Evolutionary conservation across 2,888 invertebrate genomes (phyloP).

Genomic region (Leucozona laternaria): DNA sequence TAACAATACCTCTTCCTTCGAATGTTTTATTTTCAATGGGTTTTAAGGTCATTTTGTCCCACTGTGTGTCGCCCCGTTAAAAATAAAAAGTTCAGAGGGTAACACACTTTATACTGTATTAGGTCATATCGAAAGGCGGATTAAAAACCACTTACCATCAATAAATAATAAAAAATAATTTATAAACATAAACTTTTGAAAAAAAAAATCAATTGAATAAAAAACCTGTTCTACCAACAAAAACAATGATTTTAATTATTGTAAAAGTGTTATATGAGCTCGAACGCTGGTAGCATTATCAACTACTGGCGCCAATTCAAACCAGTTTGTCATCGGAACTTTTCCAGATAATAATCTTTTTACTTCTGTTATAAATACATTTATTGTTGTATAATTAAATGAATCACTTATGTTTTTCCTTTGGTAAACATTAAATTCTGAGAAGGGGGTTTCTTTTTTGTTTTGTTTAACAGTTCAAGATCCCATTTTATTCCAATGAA

Average conservation of each 20-base stretch:
- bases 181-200: background rate
- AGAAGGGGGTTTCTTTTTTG: background rate
- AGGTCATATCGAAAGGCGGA: constrained; percentile 9
- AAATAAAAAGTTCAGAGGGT: constrained; percentile 30
- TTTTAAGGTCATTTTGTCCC: background rate
- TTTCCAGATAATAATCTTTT: constrained; percentile 8
- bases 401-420: constrained; percentile 14
- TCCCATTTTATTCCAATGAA: background rate
- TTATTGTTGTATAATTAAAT: background rate
- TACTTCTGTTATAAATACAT: background rate
- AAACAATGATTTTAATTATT: constrained; percentile 1
- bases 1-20: no score
- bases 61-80: background rate
- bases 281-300: background rate
- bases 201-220: constrained; percentile 1
- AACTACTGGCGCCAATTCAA: constrained; percentile 36
- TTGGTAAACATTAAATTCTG: background rate
- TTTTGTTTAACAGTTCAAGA: background rate
- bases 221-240: constrained; percentile 13
- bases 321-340: constrained; percentile 13
- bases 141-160: constrained; percentile 1
- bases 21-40: no score
- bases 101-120: constrained; percentile 17
- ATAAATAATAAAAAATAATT: constrained; percentile 16
- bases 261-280: background rate